Base-by-base conservation (phyloP, 2,888 invertebrate species). In the Agrochola litura region DNA sequence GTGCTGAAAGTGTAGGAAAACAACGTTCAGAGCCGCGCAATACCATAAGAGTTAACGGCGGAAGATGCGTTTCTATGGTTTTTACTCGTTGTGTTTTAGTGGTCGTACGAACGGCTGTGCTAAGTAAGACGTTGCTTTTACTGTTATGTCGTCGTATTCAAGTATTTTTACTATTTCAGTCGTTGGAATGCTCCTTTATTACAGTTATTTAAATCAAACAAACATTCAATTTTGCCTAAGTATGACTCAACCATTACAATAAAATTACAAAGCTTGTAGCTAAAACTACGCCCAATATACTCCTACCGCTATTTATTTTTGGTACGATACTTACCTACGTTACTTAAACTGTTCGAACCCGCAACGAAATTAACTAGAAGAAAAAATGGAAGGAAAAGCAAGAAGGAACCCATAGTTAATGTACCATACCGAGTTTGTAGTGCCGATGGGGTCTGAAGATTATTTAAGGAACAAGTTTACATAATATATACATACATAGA, bases 21-120 rank as follows among this genome's bases (percentile, higher is more conserved):
- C 85, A 82, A 74, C 74, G 72, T 66, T 69, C 54, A 61, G 63
- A 75, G 70, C 69, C 43, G 56, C 68, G 82, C 85, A 66, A 85
- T 84, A 54, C 83, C 74, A 84, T 84, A 84, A 84, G 77, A 85
- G 63, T 82, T 84, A 85, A 84, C 85, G 77, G 69, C 49, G 60
- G 73, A 66, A 63, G 85, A 82, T 77, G 83, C 83, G 84, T 84
- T 75, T 66, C 85, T 73, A 81, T 81, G 72, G 61, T 64, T 75
- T 84, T 81, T 72, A 65, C 71, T 79, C 67, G 84, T 74, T 80
- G 69, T 79, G 73, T 79, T 84, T 84, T 84, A 82, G 84, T 80
- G 80, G 61, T 70, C 58, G 66, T 70, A 70, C 73, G 56, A 79
- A 60, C 67, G 25, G 69, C 67, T 60, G 80, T 52, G 76, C 75